These are phyloP conservation scores for Tipula unca DNA, from an alignment of 2,888 invertebrate genomes.

Conservation along the genomic window DNA sequence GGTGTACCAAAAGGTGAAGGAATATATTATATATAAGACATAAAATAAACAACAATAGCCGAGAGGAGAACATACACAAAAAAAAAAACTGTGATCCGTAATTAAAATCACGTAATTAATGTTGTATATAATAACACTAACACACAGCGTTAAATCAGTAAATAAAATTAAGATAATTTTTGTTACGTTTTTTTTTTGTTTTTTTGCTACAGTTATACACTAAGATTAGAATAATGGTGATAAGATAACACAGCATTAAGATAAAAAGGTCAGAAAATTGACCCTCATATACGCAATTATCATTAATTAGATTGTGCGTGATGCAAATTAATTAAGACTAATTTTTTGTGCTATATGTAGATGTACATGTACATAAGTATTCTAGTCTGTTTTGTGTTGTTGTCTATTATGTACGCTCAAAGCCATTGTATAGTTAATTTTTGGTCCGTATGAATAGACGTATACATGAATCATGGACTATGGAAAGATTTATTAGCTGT, in stretches of 20 bases:
- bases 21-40: background rate
- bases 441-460: background rate
- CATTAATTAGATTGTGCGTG: background rate
- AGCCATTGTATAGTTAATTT: background rate
- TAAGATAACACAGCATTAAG: background rate
- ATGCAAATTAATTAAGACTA: background rate
- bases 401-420: background rate
- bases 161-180: background rate
- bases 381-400: background rate
- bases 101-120: constrained; percentile 3
- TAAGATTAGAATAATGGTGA: constrained; percentile 4
- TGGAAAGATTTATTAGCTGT: background rate
- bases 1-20: no score
- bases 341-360: background rate
- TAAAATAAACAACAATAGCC: background rate
- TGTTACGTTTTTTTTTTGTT: background rate
- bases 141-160: background rate
- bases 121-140: background rate
- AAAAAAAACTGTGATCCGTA: background rate
- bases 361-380: background rate
- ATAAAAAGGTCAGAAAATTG: background rate
- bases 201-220: background rate
- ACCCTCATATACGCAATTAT: background rate
- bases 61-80: background rate
- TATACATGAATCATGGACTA: background rate